A percentile compares a stretch with the other conserved stretches of the same genome.
These are phyloP conservation scores for Aptenodytes patagonicus DNA, from an alignment of 2,113 vertebrate species.

Conservation along the genomic window DNA sequence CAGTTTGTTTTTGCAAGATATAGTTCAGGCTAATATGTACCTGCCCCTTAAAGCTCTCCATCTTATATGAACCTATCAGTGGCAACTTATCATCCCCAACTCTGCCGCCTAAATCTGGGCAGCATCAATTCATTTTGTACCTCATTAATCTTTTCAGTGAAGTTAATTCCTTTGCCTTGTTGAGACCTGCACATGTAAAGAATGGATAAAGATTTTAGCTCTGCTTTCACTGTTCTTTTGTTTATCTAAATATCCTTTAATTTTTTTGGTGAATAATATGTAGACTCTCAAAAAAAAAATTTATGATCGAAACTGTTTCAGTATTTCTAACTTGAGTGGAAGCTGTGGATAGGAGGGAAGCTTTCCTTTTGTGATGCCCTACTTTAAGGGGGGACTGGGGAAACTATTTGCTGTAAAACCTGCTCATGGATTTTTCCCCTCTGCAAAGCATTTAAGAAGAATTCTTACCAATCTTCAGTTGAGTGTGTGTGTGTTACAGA, in stretches of 20 bases:
- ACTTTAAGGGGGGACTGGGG: neutral
- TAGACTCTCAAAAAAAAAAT: neutral
- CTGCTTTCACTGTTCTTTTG: rapidly evolving
- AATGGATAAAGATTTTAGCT: neutral
- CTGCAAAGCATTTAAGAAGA: neutral
- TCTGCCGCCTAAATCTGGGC: neutral
- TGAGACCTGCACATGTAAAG: neutral
- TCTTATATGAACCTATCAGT: neutral
- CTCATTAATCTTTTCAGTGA: neutral
- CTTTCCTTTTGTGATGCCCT: neutral
- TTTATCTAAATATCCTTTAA: neutral
- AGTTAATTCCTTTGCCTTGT: neutral
- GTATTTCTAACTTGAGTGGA: neutral
- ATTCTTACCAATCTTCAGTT: neutral
- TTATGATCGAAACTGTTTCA: neutral
- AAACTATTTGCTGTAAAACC: neutral
- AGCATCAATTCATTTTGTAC: neutral
- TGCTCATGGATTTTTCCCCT: neutral
- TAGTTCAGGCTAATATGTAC: neutral
- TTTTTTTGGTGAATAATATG: neutral
- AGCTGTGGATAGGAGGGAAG: neutral
- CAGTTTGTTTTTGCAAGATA: slow-evolving; percentile 8
- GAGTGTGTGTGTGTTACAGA: neutral
- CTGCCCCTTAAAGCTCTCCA: neutral
- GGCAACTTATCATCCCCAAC: neutral